Conservation (phyloP, 2,888 invertebrate genomes). For the Euclidia mi region DNA sequence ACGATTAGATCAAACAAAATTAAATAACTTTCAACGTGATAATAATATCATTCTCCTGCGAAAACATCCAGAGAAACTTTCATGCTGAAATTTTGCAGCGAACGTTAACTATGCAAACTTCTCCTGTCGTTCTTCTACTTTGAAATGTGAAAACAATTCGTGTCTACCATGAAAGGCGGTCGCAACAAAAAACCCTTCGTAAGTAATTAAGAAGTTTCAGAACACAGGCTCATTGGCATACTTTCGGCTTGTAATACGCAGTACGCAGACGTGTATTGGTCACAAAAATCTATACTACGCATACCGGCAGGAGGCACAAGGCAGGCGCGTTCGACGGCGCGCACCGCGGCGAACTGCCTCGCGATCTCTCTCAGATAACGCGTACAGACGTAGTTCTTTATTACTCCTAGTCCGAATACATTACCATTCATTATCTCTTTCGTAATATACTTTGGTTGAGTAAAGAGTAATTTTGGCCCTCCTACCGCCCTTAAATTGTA, state of each 20-base stretch:
- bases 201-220: slow-evolving; percentile 84
- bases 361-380: slow-evolving; percentile 54
- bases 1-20: slow-evolving; percentile 40
- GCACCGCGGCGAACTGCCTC: slow-evolving; percentile 48
- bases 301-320: slow-evolving; percentile 43
- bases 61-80: slow-evolving; percentile 58
- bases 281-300: slow-evolving; percentile 74
- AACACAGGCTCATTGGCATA: slow-evolving; percentile 84
- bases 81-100: slow-evolving; percentile 60
- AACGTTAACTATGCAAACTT: slow-evolving; percentile 70
- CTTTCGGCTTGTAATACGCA: slow-evolving; percentile 84
- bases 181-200: slow-evolving; percentile 73
- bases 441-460: slow-evolving; percentile 54
- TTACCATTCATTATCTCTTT: slow-evolving; percentile 59
- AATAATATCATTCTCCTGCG: slow-evolving; percentile 52
- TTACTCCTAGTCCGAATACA: slow-evolving; percentile 55
- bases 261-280: slow-evolving; percentile 80
- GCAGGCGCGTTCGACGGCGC: slow-evolving; percentile 19
- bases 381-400: slow-evolving; percentile 60
- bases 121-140: slow-evolving; percentile 61
- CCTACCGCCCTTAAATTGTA: slow-evolving; percentile 67
- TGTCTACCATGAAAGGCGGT: slow-evolving; percentile 63
- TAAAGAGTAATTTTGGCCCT: slow-evolving; percentile 65
- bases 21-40: slow-evolving; percentile 51
- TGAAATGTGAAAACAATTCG: slow-evolving; percentile 72